A percentile compares a stretch with the other conserved stretches of the same genome.
These are phyloP conservation scores for Psilopsiagon aurifrons DNA, from an alignment of 2,113 vertebrate genomes.

Conservation along the genomic window DNA sequence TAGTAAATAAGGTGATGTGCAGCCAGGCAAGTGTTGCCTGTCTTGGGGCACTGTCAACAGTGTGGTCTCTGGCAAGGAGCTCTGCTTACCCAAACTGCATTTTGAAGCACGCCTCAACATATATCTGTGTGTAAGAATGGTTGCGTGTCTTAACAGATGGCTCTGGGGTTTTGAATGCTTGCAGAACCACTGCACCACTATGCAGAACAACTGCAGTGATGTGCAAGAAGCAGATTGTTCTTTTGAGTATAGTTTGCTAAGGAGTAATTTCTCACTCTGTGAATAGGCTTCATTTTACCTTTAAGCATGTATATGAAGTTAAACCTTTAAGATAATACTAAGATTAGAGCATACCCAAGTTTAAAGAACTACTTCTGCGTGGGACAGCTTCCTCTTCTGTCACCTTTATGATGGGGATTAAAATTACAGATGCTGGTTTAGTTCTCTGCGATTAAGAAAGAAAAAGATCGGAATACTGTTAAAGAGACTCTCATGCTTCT, in stretches of 20 bases:
- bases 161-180: not conserved
- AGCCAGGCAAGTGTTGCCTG: not conserved
- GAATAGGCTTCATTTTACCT: not conserved
- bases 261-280: not conserved
- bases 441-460: not conserved
- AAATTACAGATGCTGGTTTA: not conserved
- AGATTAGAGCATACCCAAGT: not conserved
- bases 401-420: not conserved
- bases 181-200: no score
- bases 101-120: not conserved
- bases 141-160: not conserved
- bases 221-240: not conserved
- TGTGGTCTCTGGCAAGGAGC: not conserved
- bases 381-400: not conserved
- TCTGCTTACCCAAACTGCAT: not conserved
- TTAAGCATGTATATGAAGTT: not conserved
- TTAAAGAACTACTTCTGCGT: not conserved
- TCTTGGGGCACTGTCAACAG: not conserved
- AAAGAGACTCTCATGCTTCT: not conserved
- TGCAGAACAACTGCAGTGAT: not conserved
- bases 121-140: accelerated
- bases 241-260: not conserved
- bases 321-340: not conserved
- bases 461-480: not conserved
- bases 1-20: not conserved